Percentiles rank a stretch among this genome's conserved stretches.
These are phyloP conservation scores for Myotis daubentonii DNA, from an alignment of 2,797 vertebrate species.

Conservation along the genomic window DNA sequence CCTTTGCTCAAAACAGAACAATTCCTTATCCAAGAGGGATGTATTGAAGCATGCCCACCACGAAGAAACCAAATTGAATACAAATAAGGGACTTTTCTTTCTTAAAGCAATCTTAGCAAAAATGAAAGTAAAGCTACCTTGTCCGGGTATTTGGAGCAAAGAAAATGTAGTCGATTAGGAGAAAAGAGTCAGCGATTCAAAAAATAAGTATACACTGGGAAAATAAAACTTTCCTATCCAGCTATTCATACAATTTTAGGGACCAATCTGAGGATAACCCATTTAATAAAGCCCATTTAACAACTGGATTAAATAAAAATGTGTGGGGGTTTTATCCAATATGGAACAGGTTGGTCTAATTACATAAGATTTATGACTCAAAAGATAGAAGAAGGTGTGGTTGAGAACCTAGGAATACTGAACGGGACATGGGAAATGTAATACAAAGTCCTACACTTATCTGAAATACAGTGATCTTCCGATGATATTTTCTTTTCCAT, in stretches of 20 bases:
- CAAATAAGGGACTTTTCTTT: not conserved
- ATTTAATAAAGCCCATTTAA: not conserved
- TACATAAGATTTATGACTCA: not conserved
- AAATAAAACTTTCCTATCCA: conserved; percentile 4
- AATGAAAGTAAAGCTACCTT: not conserved
- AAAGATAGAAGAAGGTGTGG: not conserved
- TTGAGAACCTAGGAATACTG: not conserved
- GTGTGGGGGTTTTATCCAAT: not conserved
- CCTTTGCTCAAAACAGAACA: not conserved
- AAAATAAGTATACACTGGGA: not conserved
- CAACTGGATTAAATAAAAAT: not conserved
- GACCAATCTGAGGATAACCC: not conserved
- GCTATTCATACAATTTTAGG: not conserved
- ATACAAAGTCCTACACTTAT: not conserved
- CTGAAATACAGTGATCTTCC: not conserved
- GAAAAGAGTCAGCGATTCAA: not conserved
- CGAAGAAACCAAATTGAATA: not conserved
- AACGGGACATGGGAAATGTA: not conserved
- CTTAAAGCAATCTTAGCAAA: conserved; percentile 43
- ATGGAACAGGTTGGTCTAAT: not conserved
- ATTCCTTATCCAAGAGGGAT: not conserved
- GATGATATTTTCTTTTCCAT: not conserved
- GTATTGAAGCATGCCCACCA: not conserved
- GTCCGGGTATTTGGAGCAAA: not conserved
- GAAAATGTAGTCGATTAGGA: not conserved